A percentile compares a stretch with the other conserved stretches of the same genome.
These are phyloP conservation scores for Eucidaris tribuloides DNA, from an alignment of 35 echinoderm and acorn worm genomes.

Conservation along the genomic window DNA sequence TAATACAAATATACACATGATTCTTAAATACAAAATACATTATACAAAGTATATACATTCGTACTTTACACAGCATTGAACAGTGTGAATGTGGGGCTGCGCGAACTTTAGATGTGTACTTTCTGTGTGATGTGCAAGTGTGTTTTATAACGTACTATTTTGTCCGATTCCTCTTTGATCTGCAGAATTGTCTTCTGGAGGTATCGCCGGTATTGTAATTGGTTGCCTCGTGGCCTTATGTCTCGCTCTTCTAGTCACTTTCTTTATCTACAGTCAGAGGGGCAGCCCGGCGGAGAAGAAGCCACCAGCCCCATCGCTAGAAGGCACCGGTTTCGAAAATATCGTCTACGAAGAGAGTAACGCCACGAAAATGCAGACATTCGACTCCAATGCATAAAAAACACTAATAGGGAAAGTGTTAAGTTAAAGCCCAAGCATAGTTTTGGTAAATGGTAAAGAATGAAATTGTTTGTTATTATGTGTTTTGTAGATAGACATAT, in stretches of 20 bases:
- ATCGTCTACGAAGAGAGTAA: slow-evolving; percentile 3
- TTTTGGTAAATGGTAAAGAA: too few relatives aligned
- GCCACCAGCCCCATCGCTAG: neutral
- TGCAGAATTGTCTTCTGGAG: neutral
- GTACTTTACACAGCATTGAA: too few relatives aligned
- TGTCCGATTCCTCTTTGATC: neutral
- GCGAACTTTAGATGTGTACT: neutral
- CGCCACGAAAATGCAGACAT: neutral
- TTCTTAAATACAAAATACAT: too few relatives aligned
- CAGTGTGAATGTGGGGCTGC: too few relatives aligned
- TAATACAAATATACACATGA: neutral
- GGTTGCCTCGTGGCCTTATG: neutral
- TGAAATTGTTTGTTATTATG: too few relatives aligned
- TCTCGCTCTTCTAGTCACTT: neutral
- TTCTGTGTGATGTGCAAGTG: too few relatives aligned
- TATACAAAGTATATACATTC: too few relatives aligned
- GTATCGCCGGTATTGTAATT: slow-evolving; percentile 1
- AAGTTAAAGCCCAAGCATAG: too few relatives aligned
- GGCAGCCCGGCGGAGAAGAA: neutral
- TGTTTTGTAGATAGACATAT: too few relatives aligned
- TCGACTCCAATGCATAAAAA: slow-evolving; percentile 19
- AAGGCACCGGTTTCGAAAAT: slow-evolving; percentile 14
- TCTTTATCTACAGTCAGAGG: slow-evolving; percentile 12
- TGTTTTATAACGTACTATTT: neutral
- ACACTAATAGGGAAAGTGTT: too few relatives aligned